Evolutionary conservation across 2,113 vertebrate genomes (phyloP).

Genomic region (Chascanopsetta lugubris): DNA sequence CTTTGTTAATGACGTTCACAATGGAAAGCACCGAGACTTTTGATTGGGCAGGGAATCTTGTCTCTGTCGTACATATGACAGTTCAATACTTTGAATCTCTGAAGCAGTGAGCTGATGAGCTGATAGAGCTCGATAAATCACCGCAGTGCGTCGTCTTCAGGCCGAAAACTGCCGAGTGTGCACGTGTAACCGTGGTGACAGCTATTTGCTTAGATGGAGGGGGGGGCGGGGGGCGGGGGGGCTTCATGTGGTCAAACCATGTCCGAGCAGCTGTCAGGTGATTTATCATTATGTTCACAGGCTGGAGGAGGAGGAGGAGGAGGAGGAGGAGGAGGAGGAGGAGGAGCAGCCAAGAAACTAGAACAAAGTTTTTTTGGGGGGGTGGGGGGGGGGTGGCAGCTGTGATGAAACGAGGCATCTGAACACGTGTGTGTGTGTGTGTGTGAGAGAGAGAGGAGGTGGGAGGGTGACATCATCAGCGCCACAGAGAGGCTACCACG

Average conservation of each 20-base stretch:
- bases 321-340: neutral
- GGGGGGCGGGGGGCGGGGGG: too few relatives aligned
- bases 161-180: conserved; percentile 30
- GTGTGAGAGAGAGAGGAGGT: neutral
- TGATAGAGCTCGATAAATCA: conserved; percentile 50
- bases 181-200: conserved; percentile 12
- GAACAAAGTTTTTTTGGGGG: neutral
- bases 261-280: conserved; percentile 27
- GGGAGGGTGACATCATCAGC: conserved; percentile 26
- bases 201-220: conserved; percentile 23
- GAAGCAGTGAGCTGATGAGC: too few relatives aligned
- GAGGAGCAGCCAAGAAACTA: neutral
- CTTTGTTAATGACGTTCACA: too few relatives aligned
- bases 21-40: too few relatives aligned
- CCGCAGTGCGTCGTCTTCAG: conserved; percentile 23
- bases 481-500: conserved; percentile 1
- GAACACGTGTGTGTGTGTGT: neutral
- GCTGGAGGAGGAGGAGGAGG: neutral
- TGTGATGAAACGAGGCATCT: conserved; percentile 26
- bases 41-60: too few relatives aligned
- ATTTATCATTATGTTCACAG: conserved; percentile 15
- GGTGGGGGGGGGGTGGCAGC: conserved; percentile 15
- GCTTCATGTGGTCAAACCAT: conserved; percentile 18
- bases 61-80: neutral
- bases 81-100: neutral